Evolutionary conservation across 2,113 vertebrate genomes (phyloP).

Genomic region (Elephantulus edwardii): DNA sequence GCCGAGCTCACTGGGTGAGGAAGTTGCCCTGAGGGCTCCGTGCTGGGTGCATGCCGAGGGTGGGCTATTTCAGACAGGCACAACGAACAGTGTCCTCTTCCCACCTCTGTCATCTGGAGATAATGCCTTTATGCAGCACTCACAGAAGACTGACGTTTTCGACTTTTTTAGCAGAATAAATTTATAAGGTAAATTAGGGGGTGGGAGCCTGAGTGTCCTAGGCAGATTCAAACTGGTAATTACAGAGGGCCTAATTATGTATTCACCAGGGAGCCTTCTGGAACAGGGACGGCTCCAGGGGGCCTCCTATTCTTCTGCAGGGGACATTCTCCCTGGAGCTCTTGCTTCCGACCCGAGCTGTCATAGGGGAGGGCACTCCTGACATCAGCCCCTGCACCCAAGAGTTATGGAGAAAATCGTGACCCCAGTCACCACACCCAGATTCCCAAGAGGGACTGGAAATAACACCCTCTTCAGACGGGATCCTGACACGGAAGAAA

Average conservation of each 20-base stretch:
- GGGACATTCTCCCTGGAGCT: slow-evolving; percentile 8
- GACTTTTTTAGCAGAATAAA: slow-evolving; percentile 76
- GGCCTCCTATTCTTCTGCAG: not conserved
- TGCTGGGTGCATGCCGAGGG: not conserved
- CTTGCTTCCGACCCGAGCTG: not conserved
- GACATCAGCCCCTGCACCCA: fast-evolving
- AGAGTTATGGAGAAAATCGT: not conserved
- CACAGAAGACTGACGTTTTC: slow-evolving; percentile 77
- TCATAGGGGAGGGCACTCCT: fast-evolving
- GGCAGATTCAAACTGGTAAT: slow-evolving; percentile 77
- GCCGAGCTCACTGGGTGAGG: fast-evolving
- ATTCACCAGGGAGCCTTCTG: slow-evolving; percentile 68
- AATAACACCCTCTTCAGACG: not conserved
- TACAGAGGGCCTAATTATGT: slow-evolving; percentile 72
- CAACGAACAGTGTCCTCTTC: slow-evolving; percentile 50
- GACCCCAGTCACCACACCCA: not conserved
- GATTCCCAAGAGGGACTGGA: not conserved
- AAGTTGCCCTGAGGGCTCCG: not conserved
- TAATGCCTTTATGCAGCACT: slow-evolving; percentile 71
- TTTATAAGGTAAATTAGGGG: slow-evolving; percentile 81
- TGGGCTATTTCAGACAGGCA: not conserved
- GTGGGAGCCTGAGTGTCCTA: slow-evolving; percentile 74
- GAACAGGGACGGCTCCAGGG: slow-evolving; percentile 35
- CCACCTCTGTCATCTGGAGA: slow-evolving; percentile 70
- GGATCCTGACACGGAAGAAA: not conserved